Conservation (phyloP, 1,140 invertebrate species). For the Cotesia chilonis region DNA sequence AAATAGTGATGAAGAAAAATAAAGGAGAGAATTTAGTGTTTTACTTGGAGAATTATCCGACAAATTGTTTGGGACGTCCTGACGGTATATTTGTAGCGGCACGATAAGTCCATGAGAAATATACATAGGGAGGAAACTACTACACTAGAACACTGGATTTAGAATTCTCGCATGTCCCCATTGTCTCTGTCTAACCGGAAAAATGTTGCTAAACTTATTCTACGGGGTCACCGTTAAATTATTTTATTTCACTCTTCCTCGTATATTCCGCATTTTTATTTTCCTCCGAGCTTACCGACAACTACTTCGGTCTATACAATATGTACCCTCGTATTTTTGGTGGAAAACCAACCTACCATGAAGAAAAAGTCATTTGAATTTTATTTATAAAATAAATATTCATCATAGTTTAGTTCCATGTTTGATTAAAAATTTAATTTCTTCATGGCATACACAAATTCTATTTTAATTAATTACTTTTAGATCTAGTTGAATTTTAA, state of each 20-base stretch:
- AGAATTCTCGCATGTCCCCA: not conserved
- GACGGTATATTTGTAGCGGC: slow-evolving; percentile 21
- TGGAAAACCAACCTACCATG: slow-evolving; percentile 10
- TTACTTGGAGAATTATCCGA: slow-evolving; percentile 14
- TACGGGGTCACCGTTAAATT: not conserved
- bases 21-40: slow-evolving; percentile 27
- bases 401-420: too few species aligned
- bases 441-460: too few species aligned
- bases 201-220: slow-evolving; percentile 22
- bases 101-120: slow-evolving; percentile 29
- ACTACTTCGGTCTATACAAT: not conserved
- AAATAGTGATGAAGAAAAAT: slow-evolving; percentile 19
- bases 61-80: slow-evolving; percentile 22
- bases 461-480: too few species aligned
- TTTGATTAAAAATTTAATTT: too few species aligned
- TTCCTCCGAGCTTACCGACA: not conserved
- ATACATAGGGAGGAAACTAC: slow-evolving; percentile 4
- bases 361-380: slow-evolving; percentile 22
- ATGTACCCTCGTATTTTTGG: slow-evolving; percentile 19
- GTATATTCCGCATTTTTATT: not conserved
- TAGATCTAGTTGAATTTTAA: too few species aligned
- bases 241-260: slow-evolving; percentile 3
- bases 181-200: not conserved
- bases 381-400: too few species aligned
- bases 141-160: slow-evolving; percentile 10